These are phyloP conservation scores for Notamacropus eugenii DNA, from an alignment of 2,797 vertebrate species.

Conservation along the genomic window DNA sequence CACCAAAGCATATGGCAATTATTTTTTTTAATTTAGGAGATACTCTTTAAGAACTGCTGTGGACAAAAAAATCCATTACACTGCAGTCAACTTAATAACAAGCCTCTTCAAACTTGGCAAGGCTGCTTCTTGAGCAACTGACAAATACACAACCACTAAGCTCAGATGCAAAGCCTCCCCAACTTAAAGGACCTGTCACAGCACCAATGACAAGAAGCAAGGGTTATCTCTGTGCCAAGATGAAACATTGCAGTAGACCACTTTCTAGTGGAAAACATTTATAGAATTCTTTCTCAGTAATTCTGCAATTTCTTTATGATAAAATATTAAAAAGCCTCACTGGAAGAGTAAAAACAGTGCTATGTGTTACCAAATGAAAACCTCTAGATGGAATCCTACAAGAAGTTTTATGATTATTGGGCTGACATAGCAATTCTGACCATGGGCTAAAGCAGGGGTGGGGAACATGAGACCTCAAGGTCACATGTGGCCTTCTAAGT, in stretches of 20 bases:
- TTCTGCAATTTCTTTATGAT: background rate
- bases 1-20: background rate
- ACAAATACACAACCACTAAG: background rate
- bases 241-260: background rate
- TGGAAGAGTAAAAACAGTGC: background rate
- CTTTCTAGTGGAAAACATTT: background rate
- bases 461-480: no score
- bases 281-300: background rate
- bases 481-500: no score
- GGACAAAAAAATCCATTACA: background rate
- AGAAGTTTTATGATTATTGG: background rate
- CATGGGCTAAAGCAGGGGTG: background rate
- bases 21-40: background rate
- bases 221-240: background rate
- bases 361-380: background rate
- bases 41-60: background rate
- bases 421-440: background rate
- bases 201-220: background rate
- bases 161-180: background rate
- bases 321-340: background rate
- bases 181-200: background rate
- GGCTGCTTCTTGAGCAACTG: background rate
- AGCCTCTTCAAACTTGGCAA: background rate
- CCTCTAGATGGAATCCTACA: background rate
- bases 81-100: background rate